Base-by-base conservation (phyloP, 2,797 vertebrate species). In the Sebastes hubbsi region DNA sequence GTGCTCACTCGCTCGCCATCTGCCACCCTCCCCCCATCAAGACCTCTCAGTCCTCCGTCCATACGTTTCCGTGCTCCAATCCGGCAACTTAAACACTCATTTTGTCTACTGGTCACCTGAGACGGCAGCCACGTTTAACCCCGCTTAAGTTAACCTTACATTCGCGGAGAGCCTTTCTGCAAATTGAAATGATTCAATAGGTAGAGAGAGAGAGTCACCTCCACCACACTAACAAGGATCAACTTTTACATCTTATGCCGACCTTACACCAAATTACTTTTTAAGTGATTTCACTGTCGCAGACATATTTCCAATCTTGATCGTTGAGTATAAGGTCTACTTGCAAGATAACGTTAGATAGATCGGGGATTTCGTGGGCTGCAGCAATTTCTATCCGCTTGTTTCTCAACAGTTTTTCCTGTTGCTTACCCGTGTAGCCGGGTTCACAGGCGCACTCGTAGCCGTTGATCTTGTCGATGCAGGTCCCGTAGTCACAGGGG, bases 391-490 rank as follows among this genome's bases (percentile, higher is more conserved):
- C 38, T 36, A 11, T 1, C 34, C 38, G 1, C 13, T 14, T 42
- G 13, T 42, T 42, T 42, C 38, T 16, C 13, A 42, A 42, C 42
- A 46, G 42, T 46, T 46, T 18, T 46, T 46, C 42, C 16, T 46
- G 56, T 1, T 58, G 32, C 95, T 94, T 89, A 99, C 98, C 98
- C 9, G 97, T 96, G 92, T 98, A 99, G 14, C 98, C 98, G 0
- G 96, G 97, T 87, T 98, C 95, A 0, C 98, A 99, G 46, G 96
- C 93, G 20, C 98, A 99, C 77, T 98, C 97, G 0, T 99, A 99
- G 88, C 97, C 95, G 0, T 98, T 96, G 72, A 99, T 99, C 95
- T 97, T 98, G 95, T 99, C 98, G 0, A 98, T 96, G 81, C 99
- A 99, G 4, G 97, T 97, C 87, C 99, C 99, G 0, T 96, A 97